These are phyloP conservation scores for Sebastes taczanowskii DNA, from an alignment of 2,797 vertebrate species.

Conservation along the genomic window DNA sequence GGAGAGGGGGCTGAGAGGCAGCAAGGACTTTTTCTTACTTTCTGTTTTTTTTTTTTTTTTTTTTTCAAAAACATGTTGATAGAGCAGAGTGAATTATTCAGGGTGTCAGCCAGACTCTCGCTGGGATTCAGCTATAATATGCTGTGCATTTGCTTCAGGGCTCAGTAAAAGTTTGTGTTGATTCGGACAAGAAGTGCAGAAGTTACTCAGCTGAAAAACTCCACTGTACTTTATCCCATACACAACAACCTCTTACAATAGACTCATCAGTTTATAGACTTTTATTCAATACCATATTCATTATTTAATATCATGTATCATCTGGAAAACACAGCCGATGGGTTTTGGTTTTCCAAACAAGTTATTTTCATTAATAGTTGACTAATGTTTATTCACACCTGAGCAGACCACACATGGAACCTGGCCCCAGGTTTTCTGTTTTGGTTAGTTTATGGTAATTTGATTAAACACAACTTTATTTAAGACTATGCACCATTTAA, in stretches of 20 bases:
- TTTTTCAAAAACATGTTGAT: slow-evolving; percentile 48
- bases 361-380: neutral
- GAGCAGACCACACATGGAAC: neutral
- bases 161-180: slow-evolving; percentile 50
- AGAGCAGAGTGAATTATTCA: slow-evolving; percentile 63
- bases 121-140: slow-evolving; percentile 43
- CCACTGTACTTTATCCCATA: neutral
- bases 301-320: neutral
- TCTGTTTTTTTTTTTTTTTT: neutral
- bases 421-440: neutral
- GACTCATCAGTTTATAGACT: neutral
- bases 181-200: slow-evolving; percentile 21
- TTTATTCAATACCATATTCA: neutral
- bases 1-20: slow-evolving; percentile 9
- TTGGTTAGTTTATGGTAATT: neutral
- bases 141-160: slow-evolving; percentile 50
- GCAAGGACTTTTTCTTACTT: slow-evolving; percentile 19
- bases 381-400: neutral
- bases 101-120: slow-evolving; percentile 48
- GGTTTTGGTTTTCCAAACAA: neutral
- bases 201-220: slow-evolving; percentile 2
- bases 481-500: neutral
- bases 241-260: neutral
- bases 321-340: neutral
- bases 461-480: neutral